phyloP scores from a whole-genome alignment of 2,113 vertebrate species.

The Telmatochromis bifrenatus region DNA sequence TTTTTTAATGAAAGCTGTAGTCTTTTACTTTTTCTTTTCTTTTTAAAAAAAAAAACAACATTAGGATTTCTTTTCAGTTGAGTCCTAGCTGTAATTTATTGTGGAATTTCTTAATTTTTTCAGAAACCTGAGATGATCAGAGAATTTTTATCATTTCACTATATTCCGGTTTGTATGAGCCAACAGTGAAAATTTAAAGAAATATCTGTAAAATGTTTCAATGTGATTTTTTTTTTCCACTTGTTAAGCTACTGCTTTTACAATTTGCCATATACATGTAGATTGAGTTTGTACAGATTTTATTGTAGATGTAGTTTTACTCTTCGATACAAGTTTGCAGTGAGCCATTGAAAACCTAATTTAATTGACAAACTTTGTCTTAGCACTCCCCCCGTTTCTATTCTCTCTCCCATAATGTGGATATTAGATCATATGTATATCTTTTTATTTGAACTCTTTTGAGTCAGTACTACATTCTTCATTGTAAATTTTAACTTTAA shows the following conservation, averaged over 20 bases:
- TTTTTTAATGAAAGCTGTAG: slow-evolving; percentile 5
- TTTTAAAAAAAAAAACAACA: not conserved
- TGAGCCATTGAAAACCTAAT: slow-evolving; percentile 56
- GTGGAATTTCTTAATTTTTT: slow-evolving; percentile 51
- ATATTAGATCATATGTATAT: slow-evolving; percentile 3
- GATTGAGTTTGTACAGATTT: slow-evolving; percentile 68
- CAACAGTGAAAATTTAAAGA: slow-evolving; percentile 38
- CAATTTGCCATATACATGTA: slow-evolving; percentile 59
- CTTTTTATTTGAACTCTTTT: not conserved
- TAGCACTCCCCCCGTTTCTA: slow-evolving; percentile 9
- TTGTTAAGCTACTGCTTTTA: slow-evolving; percentile 47
- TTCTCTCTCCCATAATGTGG: not conserved
- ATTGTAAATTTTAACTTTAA: slow-evolving; percentile 34
- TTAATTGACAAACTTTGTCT: slow-evolving; percentile 26
- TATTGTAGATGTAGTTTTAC: slow-evolving; percentile 60
- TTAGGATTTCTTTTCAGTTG: slow-evolving; percentile 19
- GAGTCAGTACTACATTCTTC: slow-evolving; percentile 42
- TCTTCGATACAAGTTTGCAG: slow-evolving; percentile 48
- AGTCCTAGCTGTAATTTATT: slow-evolving; percentile 69
- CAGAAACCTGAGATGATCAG: slow-evolving; percentile 46
- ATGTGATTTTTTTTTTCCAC: slow-evolving; percentile 35
- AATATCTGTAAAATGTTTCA: slow-evolving; percentile 47
- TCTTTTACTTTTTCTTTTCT: not conserved
- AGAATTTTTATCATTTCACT: slow-evolving; percentile 55
- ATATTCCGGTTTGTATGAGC: slow-evolving; percentile 38